phyloP scores from a whole-genome alignment of 2,888 invertebrate genomes.

The Nephrotoma appendiculata region DNA sequence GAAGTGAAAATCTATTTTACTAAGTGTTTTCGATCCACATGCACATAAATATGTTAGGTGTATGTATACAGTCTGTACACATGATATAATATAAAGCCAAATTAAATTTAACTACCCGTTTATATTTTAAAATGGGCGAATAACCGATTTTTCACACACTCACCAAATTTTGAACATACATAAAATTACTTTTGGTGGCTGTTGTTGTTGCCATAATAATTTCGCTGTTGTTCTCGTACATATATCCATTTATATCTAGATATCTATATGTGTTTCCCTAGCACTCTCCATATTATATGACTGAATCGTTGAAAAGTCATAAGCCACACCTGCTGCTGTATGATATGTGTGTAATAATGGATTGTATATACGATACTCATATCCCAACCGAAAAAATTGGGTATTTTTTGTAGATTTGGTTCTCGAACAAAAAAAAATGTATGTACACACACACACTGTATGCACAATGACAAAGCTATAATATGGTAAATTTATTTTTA shows the following conservation, averaged over 20 bases:
- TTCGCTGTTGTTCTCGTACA: background rate
- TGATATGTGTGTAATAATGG: background rate
- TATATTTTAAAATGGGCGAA: background rate
- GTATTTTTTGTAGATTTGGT: background rate
- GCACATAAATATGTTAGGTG: background rate
- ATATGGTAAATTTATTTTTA: background rate
- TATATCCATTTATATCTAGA: background rate
- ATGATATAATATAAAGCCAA: background rate
- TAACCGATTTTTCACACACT: background rate
- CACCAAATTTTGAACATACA: background rate
- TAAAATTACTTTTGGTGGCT: background rate
- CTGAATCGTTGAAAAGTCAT: background rate
- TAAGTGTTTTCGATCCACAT: background rate
- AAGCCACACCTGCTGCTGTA: background rate
- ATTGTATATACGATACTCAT: background rate
- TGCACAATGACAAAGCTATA: background rate
- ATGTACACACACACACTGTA: background rate
- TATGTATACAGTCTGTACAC: background rate
- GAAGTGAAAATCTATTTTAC: background rate
- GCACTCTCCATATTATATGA: background rate
- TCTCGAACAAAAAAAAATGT: background rate
- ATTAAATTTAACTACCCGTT: background rate
- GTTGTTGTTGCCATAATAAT: background rate
- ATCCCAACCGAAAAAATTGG: background rate
- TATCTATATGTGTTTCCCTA: background rate